Percentiles rank a stretch among this genome's conserved stretches.
These are phyloP conservation scores for Camponotus pennsylvanicus DNA, from an alignment of 1,140 invertebrate genomes.

Conservation along the genomic window DNA sequence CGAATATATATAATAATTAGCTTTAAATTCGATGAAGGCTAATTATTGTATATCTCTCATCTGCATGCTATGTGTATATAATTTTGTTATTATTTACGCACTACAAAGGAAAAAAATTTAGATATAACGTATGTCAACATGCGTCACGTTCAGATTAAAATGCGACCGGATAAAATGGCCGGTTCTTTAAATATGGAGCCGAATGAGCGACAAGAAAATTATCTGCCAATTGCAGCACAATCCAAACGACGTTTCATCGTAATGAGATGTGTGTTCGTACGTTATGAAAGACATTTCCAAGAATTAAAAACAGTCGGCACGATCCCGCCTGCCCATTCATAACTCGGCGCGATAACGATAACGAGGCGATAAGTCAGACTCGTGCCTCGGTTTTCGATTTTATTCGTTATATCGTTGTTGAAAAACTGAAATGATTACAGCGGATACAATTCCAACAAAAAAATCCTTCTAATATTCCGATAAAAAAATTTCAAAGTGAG, in stretches of 20 bases:
- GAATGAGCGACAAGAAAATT: constrained; percentile 3
- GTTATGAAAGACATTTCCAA: constrained; percentile 5
- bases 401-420: constrained; percentile 24
- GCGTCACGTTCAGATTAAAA: neutral
- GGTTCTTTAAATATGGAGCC: constrained; percentile 17
- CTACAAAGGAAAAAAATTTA: neutral
- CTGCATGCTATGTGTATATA: neutral
- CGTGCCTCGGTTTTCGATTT: constrained; percentile 45
- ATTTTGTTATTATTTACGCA: constrained; percentile 5
- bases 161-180: neutral
- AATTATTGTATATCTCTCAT: constrained; percentile 40
- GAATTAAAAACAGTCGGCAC: constrained; percentile 47
- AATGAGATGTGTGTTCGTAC: neutral
- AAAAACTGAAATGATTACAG: constrained; percentile 21
- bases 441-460: too few relatives aligned
- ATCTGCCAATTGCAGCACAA: neutral
- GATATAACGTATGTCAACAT: neutral
- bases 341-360: constrained; percentile 73
- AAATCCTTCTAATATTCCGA: neutral
- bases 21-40: constrained; percentile 5
- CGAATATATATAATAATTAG: neutral
- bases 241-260: neutral
- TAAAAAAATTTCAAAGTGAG: constrained; percentile 6
- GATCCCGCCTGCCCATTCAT: constrained; percentile 77
- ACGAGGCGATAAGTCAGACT: constrained; percentile 64